Evolutionary conservation across 2,888 invertebrate genomes (phyloP), one percentile per base, ranked within the genome.

Genomic region (Caradrina clavipalpis): DNA sequence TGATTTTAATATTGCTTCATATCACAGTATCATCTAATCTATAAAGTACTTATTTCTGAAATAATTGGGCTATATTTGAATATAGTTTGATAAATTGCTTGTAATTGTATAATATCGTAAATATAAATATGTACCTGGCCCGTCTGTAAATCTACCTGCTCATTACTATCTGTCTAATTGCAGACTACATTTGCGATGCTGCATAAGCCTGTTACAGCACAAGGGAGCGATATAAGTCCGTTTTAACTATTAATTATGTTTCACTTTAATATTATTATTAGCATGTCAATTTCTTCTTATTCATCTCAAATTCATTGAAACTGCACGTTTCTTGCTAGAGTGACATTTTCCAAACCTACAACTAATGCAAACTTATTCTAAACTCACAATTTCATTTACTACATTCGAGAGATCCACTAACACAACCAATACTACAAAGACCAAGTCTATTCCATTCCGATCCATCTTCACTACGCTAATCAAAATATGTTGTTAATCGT

Each of bases 1-100:
- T 53, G 66, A 78, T 61, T 73, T 83, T 85, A 83, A 88, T 85
- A 84, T 86, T 88, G 66, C 60, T 83, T 86, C 83, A 87, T 92
- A 92, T 92, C 92, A 92, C 92, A 92, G 92, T 88, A 89, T 88
- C 54, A 81, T 88, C 84, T 90, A 78, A 80, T 73, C 74, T 77
- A 78, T 66, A 61, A 64, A 54, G 49, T 71, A 54, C 58, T 2
- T 62, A 49, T 2, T 26, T 26, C 26, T 3, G 26, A 35, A 42
- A 55, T 31, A 78, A 62, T 67, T 58, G 49, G 64, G 47, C 50
- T 60, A 26, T 49, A 72, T 42, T 63, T 66, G 47, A 73, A 72
- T 66, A 72, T 56, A 63, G 47, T 45, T 68, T 57, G 53, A 47
- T 51, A 59, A 26, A 50, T 31, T 42, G 22, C 19, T 45, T 2